Percentiles rank a stretch among this genome's conserved stretches.
Evolutionary conservation across 2,888 invertebrate genomes (phyloP).

Genomic region (Dione juno): DNA sequence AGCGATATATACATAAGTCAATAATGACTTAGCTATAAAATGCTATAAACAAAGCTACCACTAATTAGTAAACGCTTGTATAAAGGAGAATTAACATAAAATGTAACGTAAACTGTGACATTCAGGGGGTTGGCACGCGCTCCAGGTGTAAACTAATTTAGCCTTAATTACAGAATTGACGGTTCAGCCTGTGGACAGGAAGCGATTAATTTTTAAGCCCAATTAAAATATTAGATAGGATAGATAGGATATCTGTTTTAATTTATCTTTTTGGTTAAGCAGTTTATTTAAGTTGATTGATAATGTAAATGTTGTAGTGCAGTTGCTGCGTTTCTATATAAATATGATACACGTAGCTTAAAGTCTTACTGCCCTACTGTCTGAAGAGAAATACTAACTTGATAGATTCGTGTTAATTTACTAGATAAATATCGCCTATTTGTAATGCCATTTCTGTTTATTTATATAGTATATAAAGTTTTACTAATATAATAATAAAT

Average conservation of each 20-base stretch:
- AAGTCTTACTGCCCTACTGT: too few relatives aligned
- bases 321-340: background rate
- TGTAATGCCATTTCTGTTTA: too few relatives aligned
- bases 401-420: too few relatives aligned
- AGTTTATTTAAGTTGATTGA: background rate
- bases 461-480: too few relatives aligned
- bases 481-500: too few relatives aligned
- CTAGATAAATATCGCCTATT: too few relatives aligned
- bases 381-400: too few relatives aligned
- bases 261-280: conserved; percentile 4
- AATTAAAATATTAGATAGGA: conserved; percentile 34
- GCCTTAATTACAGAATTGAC: conserved; percentile 52
- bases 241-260: background rate
- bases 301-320: background rate
- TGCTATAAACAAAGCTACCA: background rate
- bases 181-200: conserved; percentile 42
- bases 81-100: conserved; percentile 2
- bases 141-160: conserved; percentile 58
- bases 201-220: conserved; percentile 39
- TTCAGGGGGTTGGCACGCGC: conserved; percentile 50
- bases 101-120: conserved; percentile 23
- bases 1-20: too few relatives aligned
- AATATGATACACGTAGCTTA: too few relatives aligned
- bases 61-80: background rate
- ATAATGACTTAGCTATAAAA: background rate